These are phyloP conservation scores for Drosophila cognata DNA, from an alignment of 2,888 invertebrate genomes.

Conservation along the genomic window DNA sequence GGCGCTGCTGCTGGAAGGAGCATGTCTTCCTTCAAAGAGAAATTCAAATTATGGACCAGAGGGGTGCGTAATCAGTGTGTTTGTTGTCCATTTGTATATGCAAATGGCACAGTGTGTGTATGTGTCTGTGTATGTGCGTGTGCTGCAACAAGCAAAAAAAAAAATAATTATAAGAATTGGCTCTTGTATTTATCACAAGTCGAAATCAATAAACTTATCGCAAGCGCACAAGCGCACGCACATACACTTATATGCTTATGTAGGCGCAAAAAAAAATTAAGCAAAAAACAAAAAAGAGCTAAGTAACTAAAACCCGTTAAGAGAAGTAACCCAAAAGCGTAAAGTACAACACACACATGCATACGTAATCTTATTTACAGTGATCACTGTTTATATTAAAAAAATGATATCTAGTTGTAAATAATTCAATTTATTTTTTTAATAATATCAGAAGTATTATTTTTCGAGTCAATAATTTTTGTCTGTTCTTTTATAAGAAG, in stretches of 20 bases:
- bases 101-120: background rate
- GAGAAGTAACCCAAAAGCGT: slow-evolving; percentile 26
- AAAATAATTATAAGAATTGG: background rate
- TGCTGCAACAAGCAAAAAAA: slow-evolving; percentile 22
- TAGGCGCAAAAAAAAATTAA: slow-evolving; percentile 28
- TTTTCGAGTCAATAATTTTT: background rate
- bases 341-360: slow-evolving; percentile 17
- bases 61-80: slow-evolving; percentile 81
- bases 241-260: slow-evolving; percentile 9
- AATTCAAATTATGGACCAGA: slow-evolving; percentile 84
- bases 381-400: background rate
- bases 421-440: background rate
- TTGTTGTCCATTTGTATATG: slow-evolving; percentile 6
- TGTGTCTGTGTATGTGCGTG: slow-evolving; percentile 12
- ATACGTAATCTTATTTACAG: background rate
- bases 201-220: slow-evolving; percentile 81
- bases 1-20: slow-evolving; percentile 52
- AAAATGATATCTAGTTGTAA: background rate
- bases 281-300: slow-evolving; percentile 22
- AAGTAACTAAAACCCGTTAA: slow-evolving; percentile 40
- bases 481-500: background rate
- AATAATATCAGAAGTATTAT: background rate
- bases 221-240: slow-evolving; percentile 36
- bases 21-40: slow-evolving; percentile 85
- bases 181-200: slow-evolving; percentile 74